Evolutionary conservation across 2,113 vertebrate species (phyloP).

Genomic region (Aspiorhynchus laticeps): DNA sequence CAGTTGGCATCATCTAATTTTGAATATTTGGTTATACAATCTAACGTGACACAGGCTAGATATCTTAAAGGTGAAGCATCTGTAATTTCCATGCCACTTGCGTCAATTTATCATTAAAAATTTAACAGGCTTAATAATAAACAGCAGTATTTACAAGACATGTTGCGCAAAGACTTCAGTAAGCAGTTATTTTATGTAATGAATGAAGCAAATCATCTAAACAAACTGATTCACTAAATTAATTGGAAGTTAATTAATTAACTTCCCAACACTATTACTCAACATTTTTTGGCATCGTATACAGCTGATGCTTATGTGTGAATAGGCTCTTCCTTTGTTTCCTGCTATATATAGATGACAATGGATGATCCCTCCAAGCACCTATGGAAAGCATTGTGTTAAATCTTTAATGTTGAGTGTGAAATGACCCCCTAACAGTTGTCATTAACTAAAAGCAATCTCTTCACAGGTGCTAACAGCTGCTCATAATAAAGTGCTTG

Average conservation of each 20-base stretch:
- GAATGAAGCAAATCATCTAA: neutral
- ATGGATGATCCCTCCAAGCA: neutral
- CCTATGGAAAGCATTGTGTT: neutral
- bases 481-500: neutral
- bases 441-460: conserved; percentile 14
- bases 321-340: neutral
- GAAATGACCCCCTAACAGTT: neutral
- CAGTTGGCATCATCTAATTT: neutral
- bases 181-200: neutral
- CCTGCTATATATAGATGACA: neutral
- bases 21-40: neutral
- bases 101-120: neutral
- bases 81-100: neutral
- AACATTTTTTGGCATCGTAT: neutral
- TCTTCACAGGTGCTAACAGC: neutral
- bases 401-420: conserved; percentile 25
- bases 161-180: neutral
- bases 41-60: neutral
- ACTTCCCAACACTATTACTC: neutral
- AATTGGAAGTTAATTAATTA: neutral
- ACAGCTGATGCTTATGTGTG: neutral
- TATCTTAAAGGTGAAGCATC: neutral
- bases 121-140: neutral
- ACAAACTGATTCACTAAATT: neutral
- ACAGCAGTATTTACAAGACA: neutral